Conservation (phyloP, 2,113 vertebrate genomes). For the Saguinus imperator region DNA sequence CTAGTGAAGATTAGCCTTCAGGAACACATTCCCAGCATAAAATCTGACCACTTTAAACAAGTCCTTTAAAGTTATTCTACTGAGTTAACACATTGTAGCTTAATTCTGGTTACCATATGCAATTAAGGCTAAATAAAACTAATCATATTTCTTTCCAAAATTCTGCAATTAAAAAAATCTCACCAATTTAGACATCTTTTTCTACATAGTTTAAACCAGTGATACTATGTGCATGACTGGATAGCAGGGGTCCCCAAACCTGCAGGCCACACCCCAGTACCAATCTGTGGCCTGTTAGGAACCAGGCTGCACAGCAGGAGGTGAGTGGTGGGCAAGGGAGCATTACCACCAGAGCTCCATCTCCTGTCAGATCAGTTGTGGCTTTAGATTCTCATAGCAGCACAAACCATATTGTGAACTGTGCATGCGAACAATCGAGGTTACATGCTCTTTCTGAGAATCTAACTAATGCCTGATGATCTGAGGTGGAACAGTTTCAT, state of each 20-base stretch:
- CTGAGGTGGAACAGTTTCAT: too few relatives aligned
- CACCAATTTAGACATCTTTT: not conserved
- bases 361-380: too few relatives aligned
- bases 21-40: not conserved
- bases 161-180: not conserved
- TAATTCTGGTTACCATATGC: not conserved
- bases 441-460: too few relatives aligned
- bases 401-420: too few relatives aligned
- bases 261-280: rapidly evolving
- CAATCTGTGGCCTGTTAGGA: too few relatives aligned
- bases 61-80: not conserved
- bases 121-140: not conserved
- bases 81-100: not conserved
- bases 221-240: not conserved
- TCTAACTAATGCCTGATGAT: too few relatives aligned
- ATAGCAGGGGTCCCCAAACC: not conserved
- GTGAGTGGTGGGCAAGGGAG: too few relatives aligned
- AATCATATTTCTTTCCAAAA: not conserved
- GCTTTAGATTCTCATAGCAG: too few relatives aligned
- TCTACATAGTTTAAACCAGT: not conserved
- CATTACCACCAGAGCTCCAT: too few relatives aligned
- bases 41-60: not conserved
- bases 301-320: too few relatives aligned
- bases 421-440: too few relatives aligned
- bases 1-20: not conserved